Evolutionary conservation across 1,140 invertebrate species (phyloP), one percentile per base, ranked within the genome.

Genomic region (Nixonia krombeini): DNA sequence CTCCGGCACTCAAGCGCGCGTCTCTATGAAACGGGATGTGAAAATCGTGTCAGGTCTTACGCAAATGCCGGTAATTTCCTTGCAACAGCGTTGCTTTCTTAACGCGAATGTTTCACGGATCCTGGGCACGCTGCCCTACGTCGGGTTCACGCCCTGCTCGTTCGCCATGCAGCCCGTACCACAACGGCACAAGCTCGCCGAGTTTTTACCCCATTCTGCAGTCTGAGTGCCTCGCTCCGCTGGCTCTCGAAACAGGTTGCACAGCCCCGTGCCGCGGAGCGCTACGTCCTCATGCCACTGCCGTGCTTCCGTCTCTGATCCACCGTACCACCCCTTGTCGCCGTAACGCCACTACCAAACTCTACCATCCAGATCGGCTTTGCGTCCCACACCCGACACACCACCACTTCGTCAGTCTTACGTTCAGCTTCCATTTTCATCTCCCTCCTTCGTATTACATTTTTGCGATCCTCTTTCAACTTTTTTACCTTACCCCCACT

Each of bases 161-260:
- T 70, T 76, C 75, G 74, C 61, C 49, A 56, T 63, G 70, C 73
- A 76, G 73, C 70, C 67, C 70, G 73, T 59, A 70, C 62, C 72
- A 58, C 59, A 63, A 71, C 72, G 59, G 40, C 33, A 52, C 16
- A 41, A 77, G 75, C 74, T 78, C 73, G 76, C 74, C 64, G 77
- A 79, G 72, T 82, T 82, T 82, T 79, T 79, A 80, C 71, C 75
- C 74, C 71, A 79, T 78, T 78, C 75, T 73, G 61, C 66, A 80
- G 79, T 80, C 79, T 81, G 78, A 80, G 77, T 80, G 74, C 78
- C 66, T 74, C 76, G 78, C 79, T 80, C 67, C 62, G 78, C 76
- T 80, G 78, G 72, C 76, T 81, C 77, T 79, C 66, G 76, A 80
- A 81, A 79, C 75, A 73, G 74, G 77, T 72, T 76, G 71, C 64